Percentiles rank a stretch among this genome's conserved stretches.
Evolutionary conservation across 2,888 invertebrate genomes (phyloP).

Genomic region (Calliphora vomitoria): DNA sequence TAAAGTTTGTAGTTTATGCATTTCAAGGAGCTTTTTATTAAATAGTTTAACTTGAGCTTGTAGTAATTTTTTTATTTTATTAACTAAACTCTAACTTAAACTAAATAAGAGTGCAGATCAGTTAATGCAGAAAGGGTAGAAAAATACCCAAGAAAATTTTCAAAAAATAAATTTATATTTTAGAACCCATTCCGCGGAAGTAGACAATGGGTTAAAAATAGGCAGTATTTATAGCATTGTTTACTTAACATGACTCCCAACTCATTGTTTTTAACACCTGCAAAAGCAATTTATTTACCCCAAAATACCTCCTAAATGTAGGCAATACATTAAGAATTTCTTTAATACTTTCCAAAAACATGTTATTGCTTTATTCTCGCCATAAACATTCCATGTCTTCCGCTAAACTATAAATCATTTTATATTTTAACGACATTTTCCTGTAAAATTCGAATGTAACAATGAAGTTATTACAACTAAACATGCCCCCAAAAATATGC

Average conservation of each 20-base stretch:
- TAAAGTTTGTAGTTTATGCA: neutral
- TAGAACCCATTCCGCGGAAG: too few species aligned
- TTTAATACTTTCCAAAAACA: neutral
- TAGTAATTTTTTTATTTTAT: too few species aligned
- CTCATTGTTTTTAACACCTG: neutral
- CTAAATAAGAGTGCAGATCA: too few species aligned
- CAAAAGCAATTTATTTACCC: neutral
- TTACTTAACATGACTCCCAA: neutral
- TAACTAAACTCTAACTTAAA: too few species aligned
- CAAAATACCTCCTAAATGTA: neutral
- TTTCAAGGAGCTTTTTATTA: neutral
- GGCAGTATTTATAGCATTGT: too few species aligned
- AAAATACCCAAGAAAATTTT: too few species aligned
- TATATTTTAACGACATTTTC: neutral
- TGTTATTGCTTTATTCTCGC: neutral
- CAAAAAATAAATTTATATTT: too few species aligned
- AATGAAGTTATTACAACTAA: neutral
- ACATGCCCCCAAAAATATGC: neutral
- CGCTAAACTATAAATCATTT: slow-evolving; percentile 20
- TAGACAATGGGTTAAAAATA: too few species aligned
- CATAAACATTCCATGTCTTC: slow-evolving; percentile 12
- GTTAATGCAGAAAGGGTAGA: too few species aligned
- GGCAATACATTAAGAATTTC: neutral
- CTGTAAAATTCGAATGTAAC: neutral
- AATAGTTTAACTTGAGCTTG: neutral